Percentiles rank a stretch among this genome's conserved stretches.
Conservation (phyloP, 2,888 invertebrate species). For the Smittia aterrima region DNA sequence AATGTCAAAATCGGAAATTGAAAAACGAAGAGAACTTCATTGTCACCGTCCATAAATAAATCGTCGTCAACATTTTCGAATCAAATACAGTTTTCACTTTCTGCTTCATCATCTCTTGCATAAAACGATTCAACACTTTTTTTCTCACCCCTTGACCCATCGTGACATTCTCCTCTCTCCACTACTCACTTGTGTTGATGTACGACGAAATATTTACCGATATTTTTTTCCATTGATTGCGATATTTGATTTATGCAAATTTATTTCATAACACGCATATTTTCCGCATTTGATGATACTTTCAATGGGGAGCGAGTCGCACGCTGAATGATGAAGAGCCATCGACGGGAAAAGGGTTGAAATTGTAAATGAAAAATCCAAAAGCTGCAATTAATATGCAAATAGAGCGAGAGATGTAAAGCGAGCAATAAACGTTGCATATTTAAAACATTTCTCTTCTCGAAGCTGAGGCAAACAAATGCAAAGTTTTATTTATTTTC, state of each 20-base stretch:
- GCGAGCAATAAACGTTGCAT: conserved; percentile 40
- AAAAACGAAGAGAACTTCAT: conserved; percentile 30
- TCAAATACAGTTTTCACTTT: conserved; percentile 12
- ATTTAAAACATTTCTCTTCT: conserved; percentile 15
- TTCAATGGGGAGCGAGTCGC: conserved; percentile 6
- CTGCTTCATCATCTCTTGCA: conserved; percentile 12
- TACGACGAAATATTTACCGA: conserved; percentile 33
- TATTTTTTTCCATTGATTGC: conserved; percentile 40
- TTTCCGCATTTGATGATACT: conserved; percentile 38
- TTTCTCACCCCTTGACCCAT: conserved; percentile 27
- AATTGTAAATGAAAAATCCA: conserved; percentile 23
- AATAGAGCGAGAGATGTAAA: conserved; percentile 32
- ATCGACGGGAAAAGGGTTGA: conserved; percentile 31
- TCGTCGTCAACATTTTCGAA: background rate
- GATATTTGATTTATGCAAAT: conserved; percentile 41
- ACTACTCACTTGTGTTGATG: background rate
- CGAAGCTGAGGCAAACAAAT: background rate
- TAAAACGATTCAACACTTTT: conserved; percentile 22
- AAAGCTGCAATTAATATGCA: conserved; percentile 41
- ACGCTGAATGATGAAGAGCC: conserved; percentile 14
- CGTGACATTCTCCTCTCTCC: background rate
- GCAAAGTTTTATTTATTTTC: conserved; percentile 27
- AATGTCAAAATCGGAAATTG: conserved; percentile 39
- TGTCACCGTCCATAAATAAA: conserved; percentile 25
- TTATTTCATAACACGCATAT: conserved; percentile 42